Evolutionary conservation across 2,888 invertebrate species (phyloP), one percentile per base, ranked within the genome.

Genomic region (Idaea dimidiata): DNA sequence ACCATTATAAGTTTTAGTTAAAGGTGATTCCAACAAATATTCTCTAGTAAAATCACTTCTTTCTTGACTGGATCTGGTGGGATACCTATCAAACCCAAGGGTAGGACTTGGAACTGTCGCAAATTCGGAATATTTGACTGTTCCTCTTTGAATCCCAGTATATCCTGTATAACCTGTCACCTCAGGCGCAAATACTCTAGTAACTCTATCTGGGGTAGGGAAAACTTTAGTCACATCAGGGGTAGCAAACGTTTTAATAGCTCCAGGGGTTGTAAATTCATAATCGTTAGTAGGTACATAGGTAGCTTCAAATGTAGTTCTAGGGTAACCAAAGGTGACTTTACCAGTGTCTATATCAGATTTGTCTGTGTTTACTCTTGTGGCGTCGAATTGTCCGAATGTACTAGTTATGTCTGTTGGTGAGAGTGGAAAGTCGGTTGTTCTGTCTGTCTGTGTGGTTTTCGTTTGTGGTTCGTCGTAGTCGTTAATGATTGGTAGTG

Each of bases 1-100:
- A 91, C 92, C 91, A 70, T 90, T 89, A 73, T 89, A 91, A 33
- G 88, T 86, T 66, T 88, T 91, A 17, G 91, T 91, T 10, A 90
- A 82, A 10, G 92, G 91, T 1, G 92, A 90, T 66, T 91, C 91
- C 74, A 92, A 70, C 31, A 91, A 79, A 72, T 91, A 92, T 72
- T 92, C 92, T 67, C 90, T 87, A 33, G 92, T 92, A 73, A 87
- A 91, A 72, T 85, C 84, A 43, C 88, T 77, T 10, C 91, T 89
- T 56, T 90, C 89, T 65, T 81, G 87, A 66, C 81, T 81, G 16
- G 78, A 68, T 54, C 82, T 80, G 58, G 82, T 73, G 8, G 43
- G 43, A 10, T 8, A 43, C 43, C 43, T 43, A 43, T 43, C 43
- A 10, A 14, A 43, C 14, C 14, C 43, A 10, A 43, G 8, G 43